Base-by-base conservation (phyloP, 2,113 vertebrate species). In the Limnothrissa miodon region DNA sequence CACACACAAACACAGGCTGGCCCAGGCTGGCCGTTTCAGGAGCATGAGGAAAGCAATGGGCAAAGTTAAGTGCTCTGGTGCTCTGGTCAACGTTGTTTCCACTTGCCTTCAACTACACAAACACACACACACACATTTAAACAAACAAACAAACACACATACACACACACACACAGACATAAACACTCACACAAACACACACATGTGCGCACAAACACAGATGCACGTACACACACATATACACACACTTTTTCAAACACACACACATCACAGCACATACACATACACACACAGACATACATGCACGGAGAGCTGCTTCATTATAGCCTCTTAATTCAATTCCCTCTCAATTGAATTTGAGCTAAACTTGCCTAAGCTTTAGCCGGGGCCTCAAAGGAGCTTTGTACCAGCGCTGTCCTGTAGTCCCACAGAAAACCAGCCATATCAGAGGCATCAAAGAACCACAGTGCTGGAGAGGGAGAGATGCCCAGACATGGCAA, bases 271-370 rank as follows among this genome's bases (percentile, higher is more conserved):
- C 66, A 74, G n/a, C 62, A 70, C 62, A 70, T 3, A 21, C 1
- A 53, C 1, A 53, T 0, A 62, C n/a, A 29, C 59, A 62, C 23
- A 62, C 59, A 62, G 8, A 29, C 25, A 29, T 23, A 29, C 59
- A 25, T 9, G n/a, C 59, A 62, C 59, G n/a, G 0, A 62, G 23
- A 70, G 29, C 62, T 59, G 56, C 56, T 59, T 59, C 23, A 59
- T 59, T 59, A 59, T 59, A 59, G 56, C 56, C 56, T 59, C 56
- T 59, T 59, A 25, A 59, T 59, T 59, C n/a, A 25, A 59, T n/a
- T 59, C n/a, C 5, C 23, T 25, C n/a, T 59, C 56, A 59, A 59
- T 59, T 59, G 56, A 59, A 59, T 59, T 59, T 59, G n/a, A 59
- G n/a, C 56, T 59, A 25, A 59, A 59, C 56, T 25, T 59, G 56